phyloP scores from a whole-genome alignment of 2,113 vertebrate species.

The Anseranas semipalmata region DNA sequence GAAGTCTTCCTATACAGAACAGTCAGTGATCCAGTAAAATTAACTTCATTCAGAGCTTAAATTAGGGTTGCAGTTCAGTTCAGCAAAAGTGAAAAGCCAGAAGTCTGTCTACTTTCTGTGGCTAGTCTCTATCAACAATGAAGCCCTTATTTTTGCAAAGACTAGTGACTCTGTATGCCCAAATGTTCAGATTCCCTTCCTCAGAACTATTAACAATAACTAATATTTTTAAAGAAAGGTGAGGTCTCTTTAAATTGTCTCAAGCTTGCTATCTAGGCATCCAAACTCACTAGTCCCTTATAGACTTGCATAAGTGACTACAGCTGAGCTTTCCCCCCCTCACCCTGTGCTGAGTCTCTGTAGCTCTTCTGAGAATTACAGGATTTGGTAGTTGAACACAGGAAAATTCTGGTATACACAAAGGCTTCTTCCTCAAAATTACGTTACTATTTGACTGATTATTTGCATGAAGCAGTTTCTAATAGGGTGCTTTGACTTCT shows the following conservation, averaged over 20 bases:
- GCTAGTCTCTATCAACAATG: neutral
- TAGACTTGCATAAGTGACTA: neutral
- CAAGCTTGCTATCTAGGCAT: neutral
- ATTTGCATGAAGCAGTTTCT: neutral
- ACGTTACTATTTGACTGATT: neutral
- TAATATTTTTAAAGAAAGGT: neutral
- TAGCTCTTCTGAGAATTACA: neutral
- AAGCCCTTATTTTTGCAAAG: neutral
- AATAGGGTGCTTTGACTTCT: neutral
- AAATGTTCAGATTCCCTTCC: neutral
- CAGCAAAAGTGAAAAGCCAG: neutral
- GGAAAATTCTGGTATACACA: neutral
- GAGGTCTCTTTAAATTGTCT: neutral
- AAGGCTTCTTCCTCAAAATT: neutral
- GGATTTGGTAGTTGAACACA: neutral
- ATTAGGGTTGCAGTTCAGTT: conserved; percentile 6
- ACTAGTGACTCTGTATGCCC: neutral
- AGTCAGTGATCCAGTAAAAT: conserved; percentile 7
- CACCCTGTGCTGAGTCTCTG: neutral
- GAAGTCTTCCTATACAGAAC: neutral
- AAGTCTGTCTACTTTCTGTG: neutral
- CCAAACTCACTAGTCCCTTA: neutral
- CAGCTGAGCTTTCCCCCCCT: neutral
- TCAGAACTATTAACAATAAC: neutral
- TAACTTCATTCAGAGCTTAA: neutral